Conservation (phyloP, 2,113 vertebrate genomes). For the Cnemophilus loriae region DNA sequence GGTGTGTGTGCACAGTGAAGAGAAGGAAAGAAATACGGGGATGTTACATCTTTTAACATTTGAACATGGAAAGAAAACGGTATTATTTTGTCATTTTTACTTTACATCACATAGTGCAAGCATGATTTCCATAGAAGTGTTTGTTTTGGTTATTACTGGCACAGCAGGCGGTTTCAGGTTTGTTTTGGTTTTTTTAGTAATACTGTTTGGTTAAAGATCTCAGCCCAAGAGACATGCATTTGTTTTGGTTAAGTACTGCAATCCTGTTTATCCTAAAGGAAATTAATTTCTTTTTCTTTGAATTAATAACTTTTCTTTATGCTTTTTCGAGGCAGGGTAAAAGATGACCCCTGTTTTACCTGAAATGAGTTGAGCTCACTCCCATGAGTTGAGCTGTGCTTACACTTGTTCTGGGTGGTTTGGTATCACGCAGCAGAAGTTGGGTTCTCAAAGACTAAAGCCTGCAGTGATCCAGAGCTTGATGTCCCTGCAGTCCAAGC, state of each 20-base stretch:
- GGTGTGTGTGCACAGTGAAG: not conserved
- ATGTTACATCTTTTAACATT: not conserved
- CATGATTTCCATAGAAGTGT: not conserved
- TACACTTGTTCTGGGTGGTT: accelerated
- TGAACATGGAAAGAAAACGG: not conserved
- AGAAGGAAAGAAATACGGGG: not conserved
- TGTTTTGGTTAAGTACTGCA: not conserved
- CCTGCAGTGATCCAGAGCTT: not conserved
- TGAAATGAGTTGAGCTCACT: not conserved
- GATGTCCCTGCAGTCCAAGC: not conserved
- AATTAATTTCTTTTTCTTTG: not conserved
- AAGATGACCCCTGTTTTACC: not conserved
- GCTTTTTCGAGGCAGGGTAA: not conserved
- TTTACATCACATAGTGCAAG: not conserved
- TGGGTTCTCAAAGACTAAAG: not conserved
- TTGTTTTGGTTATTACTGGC: not conserved
- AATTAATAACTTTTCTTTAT: not conserved
- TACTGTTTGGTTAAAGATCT: not conserved
- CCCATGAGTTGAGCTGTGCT: not conserved
- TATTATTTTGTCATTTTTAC: not conserved
- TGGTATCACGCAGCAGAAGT: not conserved
- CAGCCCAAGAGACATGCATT: not conserved
- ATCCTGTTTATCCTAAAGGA: not conserved
- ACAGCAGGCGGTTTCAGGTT: not conserved
- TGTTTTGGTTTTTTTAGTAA: not conserved